Evolutionary conservation across 2,888 invertebrate species (phyloP).

Genomic region (Sarcophaga rosellei): DNA sequence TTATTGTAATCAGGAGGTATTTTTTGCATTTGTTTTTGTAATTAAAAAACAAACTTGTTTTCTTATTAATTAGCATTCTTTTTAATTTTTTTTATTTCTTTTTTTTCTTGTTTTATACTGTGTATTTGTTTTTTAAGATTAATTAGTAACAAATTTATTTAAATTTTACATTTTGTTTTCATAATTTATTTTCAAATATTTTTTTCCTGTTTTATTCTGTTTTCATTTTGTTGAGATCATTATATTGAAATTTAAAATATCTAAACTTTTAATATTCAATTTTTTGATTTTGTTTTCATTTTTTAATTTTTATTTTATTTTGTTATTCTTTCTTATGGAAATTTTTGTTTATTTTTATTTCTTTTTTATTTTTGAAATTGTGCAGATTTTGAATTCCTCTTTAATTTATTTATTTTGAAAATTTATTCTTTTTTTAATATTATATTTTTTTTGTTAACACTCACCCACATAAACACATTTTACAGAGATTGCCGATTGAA

Average conservation of each 20-base stretch:
- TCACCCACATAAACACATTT: constrained; percentile 80
- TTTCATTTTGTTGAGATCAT: too few species aligned
- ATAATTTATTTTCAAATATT: too few species aligned
- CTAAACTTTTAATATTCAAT: too few species aligned
- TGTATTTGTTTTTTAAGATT: not conserved
- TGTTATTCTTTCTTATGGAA: not conserved
- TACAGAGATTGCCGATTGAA: constrained; percentile 79
- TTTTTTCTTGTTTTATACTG: not conserved
- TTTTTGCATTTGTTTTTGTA: not conserved
- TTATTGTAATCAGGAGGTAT: not conserved
- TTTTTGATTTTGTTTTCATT: not conserved
- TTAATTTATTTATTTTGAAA: constrained; percentile 17
- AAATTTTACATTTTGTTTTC: too few species aligned
- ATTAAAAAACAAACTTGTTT: constrained; percentile 28
- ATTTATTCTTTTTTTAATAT: constrained; percentile 14
- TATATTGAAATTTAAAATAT: too few species aligned
- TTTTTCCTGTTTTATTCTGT: too few species aligned
- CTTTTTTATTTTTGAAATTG: not conserved
- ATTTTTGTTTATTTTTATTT: not conserved
- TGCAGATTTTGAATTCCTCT: too few species aligned
- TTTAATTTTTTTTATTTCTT: not conserved
- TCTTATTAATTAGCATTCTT: constrained; percentile 1
- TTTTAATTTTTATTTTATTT: not conserved
- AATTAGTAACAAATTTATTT: constrained; percentile 41
- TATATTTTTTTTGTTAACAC: constrained; percentile 65